phyloP scores from a whole-genome alignment of 2,797 vertebrate species.

The Chrysocyon brachyurus region DNA sequence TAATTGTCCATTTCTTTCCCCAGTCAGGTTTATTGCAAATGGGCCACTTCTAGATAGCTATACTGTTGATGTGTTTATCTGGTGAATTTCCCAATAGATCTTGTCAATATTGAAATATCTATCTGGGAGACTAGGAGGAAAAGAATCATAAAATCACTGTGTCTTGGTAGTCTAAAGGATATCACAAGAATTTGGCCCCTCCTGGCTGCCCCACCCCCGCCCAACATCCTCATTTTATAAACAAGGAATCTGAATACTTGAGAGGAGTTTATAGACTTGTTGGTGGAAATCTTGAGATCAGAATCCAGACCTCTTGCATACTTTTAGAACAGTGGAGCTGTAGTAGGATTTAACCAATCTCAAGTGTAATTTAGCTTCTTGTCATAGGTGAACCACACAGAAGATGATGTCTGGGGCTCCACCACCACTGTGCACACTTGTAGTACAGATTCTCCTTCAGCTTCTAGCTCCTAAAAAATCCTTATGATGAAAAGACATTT shows the following conservation, averaged over 20 bases:
- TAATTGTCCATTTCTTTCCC: constrained; percentile 79
- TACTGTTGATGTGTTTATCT: constrained; percentile 49
- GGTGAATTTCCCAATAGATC: constrained; percentile 34
- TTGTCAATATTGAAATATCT: constrained; percentile 76
- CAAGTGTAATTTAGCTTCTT: neutral
- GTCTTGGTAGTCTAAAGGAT: neutral
- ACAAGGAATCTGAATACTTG: neutral
- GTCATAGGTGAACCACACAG: neutral
- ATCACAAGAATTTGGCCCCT: neutral
- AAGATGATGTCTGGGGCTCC: neutral
- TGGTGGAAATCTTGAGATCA: neutral
- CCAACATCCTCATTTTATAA: neutral
- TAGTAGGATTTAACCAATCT: neutral
- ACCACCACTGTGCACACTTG: neutral
- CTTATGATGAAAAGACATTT: neutral
- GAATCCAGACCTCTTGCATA: neutral
- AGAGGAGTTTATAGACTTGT: neutral
- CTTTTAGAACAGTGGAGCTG: neutral
- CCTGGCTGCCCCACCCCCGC: rapidly evolving
- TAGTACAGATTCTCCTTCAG: neutral
- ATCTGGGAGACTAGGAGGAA: constrained; percentile 40
- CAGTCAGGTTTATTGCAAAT: constrained; percentile 75
- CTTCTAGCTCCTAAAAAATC: neutral
- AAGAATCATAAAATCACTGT: neutral
- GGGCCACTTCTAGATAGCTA: constrained; percentile 67